Evolutionary conservation across 2,113 vertebrate species (phyloP).

Genomic region (Cryptoleucopteryx plumbea): DNA sequence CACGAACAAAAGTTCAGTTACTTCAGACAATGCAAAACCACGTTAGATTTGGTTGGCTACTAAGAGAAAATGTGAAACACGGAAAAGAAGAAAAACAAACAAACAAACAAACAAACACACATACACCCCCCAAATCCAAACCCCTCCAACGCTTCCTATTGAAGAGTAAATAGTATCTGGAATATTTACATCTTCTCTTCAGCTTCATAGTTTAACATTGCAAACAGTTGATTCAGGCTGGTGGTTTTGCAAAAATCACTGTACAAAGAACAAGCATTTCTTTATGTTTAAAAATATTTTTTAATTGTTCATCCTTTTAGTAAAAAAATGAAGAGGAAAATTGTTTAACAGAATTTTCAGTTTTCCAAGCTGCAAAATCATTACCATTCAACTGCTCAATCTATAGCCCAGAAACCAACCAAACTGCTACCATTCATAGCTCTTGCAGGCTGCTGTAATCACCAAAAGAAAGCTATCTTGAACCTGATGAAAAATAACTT

Average conservation of each 20-base stretch:
- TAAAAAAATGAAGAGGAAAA: background rate
- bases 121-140: background rate
- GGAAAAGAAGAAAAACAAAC: background rate
- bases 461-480: background rate
- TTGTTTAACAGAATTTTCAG: background rate
- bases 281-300: background rate
- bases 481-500: background rate
- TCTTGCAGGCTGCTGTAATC: background rate
- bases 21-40: background rate
- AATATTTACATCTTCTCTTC: background rate
- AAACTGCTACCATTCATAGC: background rate
- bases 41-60: background rate
- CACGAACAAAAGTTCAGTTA: accelerated
- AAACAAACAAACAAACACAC: accelerated
- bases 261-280: background rate
- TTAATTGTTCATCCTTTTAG: background rate
- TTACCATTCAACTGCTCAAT: background rate
- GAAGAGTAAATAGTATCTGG: background rate
- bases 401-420: background rate
- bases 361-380: background rate
- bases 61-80: background rate
- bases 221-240: background rate
- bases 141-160: background rate
- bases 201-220: background rate
- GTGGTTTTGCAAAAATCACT: background rate